Conservation (phyloP, 2,113 vertebrate species). For the Rhadina sibilatrix region DNA sequence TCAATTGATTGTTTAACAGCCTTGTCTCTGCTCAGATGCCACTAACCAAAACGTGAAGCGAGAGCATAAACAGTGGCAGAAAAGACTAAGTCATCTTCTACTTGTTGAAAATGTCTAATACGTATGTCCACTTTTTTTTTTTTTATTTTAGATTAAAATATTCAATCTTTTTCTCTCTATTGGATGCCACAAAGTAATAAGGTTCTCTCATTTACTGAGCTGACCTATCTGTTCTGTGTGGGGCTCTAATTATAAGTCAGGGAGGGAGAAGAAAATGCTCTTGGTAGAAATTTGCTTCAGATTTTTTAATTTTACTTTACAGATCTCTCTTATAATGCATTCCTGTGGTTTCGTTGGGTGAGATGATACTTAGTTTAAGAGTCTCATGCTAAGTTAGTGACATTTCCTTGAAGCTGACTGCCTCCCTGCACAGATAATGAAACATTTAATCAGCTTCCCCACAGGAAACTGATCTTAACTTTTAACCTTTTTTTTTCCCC, state of each 20-base stretch:
- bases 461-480: conserved; percentile 60
- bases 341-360: conserved; percentile 19
- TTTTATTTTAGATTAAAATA: not conserved
- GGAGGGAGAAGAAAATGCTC: conserved; percentile 3
- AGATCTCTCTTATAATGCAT: conserved; percentile 18
- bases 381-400: conserved; percentile 51
- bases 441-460: conserved; percentile 65
- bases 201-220: not conserved
- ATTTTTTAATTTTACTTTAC: conserved; percentile 28
- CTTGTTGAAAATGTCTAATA: not conserved
- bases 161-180: not conserved
- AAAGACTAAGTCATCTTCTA: not conserved
- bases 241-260: conserved; percentile 6
- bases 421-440: conserved; percentile 55
- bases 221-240: not conserved
- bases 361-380: conserved; percentile 33
- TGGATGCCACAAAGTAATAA: not conserved
- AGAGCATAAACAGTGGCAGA: not conserved
- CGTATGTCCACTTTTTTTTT: not conserved
- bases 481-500: not conserved
- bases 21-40: not conserved
- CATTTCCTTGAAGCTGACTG: conserved; percentile 49
- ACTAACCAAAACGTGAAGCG: not conserved
- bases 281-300: conserved; percentile 21
- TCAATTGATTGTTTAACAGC: conserved; percentile 33